Evolutionary conservation across 2,888 invertebrate genomes (phyloP).

Genomic region (Caenorhabditis sp.): DNA sequence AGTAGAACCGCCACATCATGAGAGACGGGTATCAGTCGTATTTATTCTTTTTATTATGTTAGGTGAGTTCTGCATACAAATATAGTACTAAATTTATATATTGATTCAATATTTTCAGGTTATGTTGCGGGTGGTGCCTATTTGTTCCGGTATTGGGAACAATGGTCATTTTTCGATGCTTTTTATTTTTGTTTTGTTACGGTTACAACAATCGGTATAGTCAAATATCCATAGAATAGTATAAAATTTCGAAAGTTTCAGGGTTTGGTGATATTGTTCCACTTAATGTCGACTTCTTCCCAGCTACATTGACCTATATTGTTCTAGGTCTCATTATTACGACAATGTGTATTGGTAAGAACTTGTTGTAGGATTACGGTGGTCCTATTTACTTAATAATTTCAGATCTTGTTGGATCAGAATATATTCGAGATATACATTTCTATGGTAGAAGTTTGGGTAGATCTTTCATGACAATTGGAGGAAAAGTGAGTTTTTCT

Average conservation of each 20-base stretch:
- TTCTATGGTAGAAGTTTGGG: conserved; percentile 71
- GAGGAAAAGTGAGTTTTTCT: conserved; percentile 60
- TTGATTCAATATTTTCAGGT: conserved; percentile 44
- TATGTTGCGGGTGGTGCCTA: conserved; percentile 71
- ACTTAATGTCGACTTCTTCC: conserved; percentile 68
- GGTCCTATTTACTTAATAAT: background rate
- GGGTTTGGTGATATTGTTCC: conserved; percentile 72
- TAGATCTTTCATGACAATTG: conserved; percentile 69
- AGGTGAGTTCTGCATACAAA: conserved; percentile 38
- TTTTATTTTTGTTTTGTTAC: conserved; percentile 72
- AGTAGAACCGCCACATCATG: conserved; percentile 48
- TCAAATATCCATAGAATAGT: background rate
- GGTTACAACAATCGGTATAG: conserved; percentile 70
- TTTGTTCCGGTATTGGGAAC: conserved; percentile 70
- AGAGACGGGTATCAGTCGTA: conserved; percentile 69
- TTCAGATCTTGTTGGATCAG: conserved; percentile 70
- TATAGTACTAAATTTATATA: background rate
- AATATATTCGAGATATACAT: conserved; percentile 71
- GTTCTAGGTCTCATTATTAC: conserved; percentile 70
- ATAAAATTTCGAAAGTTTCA: conserved; percentile 15
- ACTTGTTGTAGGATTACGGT: background rate
- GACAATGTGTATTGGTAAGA: conserved; percentile 71
- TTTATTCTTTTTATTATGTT: conserved; percentile 71
- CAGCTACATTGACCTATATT: conserved; percentile 70
- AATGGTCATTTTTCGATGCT: conserved; percentile 71